phyloP scores from a whole-genome alignment of 2,113 vertebrate genomes.

The Xiphophorus maculatus region DNA sequence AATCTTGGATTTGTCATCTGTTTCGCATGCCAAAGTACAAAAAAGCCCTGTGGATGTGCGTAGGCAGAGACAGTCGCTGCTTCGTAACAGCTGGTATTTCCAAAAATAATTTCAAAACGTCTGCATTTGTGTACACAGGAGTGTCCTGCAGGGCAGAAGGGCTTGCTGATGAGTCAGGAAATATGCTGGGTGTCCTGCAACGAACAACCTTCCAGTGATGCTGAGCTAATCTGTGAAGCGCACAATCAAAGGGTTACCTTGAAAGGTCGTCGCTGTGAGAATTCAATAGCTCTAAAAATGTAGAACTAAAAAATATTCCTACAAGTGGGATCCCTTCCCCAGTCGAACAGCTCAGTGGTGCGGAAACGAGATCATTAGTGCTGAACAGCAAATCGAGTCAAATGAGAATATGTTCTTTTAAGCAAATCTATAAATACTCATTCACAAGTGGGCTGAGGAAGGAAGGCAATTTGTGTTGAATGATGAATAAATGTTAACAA shows the following conservation, averaged over 20 bases:
- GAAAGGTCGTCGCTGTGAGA: background rate
- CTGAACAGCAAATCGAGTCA: background rate
- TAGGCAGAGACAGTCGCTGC: background rate
- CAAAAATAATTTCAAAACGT: conserved; percentile 29
- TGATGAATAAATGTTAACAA: background rate
- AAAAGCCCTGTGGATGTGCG: background rate
- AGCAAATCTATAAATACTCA: background rate
- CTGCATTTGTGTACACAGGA: conserved; percentile 22
- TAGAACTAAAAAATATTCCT: background rate
- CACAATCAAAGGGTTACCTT: background rate
- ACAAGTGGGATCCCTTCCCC: background rate
- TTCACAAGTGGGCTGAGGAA: background rate
- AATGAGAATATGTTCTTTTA: background rate
- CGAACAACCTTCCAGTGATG: background rate
- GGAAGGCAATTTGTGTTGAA: background rate
- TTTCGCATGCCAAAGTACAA: background rate
- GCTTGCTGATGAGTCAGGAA: conserved; percentile 36
- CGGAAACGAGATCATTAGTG: background rate
- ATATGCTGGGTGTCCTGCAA: background rate
- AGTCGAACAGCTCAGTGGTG: conserved; percentile 25
- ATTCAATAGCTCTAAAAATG: background rate
- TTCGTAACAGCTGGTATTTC: conserved; percentile 30
- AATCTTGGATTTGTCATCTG: background rate
- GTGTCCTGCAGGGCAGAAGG: conserved; percentile 13
- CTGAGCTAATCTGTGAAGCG: background rate